These are phyloP conservation scores for Rhynchophorus ferrugineus DNA, from an alignment of 1,140 invertebrate species.

Conservation along the genomic window DNA sequence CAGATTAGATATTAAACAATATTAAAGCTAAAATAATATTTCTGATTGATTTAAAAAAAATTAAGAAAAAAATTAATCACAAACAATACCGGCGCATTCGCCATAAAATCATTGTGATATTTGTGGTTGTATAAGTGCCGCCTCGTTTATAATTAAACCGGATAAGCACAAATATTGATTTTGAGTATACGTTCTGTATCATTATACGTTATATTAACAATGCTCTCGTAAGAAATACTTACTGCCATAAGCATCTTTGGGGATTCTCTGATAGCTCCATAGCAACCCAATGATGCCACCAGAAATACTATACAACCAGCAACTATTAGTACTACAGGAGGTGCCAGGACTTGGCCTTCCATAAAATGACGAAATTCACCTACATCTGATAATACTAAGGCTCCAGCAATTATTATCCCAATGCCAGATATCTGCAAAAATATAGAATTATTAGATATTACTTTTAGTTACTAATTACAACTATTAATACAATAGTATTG, in stretches of 20 bases:
- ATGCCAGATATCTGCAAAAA: conserved; percentile 51
- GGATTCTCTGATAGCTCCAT: conserved; percentile 65
- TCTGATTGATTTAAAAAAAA: too few relatives aligned
- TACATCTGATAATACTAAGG: conserved; percentile 49
- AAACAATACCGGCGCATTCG: not conserved
- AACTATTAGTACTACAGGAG: conserved; percentile 58
- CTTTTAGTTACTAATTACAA: not conserved
- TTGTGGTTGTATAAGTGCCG: too few relatives aligned
- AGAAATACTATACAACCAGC: conserved; percentile 59
- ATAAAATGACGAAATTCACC: conserved; percentile 51
- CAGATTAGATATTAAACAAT: too few relatives aligned
- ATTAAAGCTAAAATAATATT: too few relatives aligned
- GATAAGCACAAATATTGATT: too few relatives aligned
- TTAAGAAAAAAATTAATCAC: too few relatives aligned
- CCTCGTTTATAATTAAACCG: too few relatives aligned
- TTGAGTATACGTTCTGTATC: too few relatives aligned
- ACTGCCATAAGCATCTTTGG: conserved; percentile 59
- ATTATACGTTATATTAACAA: too few relatives aligned
- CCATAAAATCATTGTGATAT: too few relatives aligned
- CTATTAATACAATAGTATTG: not conserved
- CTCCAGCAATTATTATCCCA: conserved; percentile 52
- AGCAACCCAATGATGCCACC: conserved; percentile 65
- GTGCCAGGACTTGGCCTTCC: conserved; percentile 49
- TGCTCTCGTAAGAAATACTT: too few relatives aligned
- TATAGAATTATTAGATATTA: not conserved